Evolutionary conservation across 2,888 invertebrate species (phyloP).

Genomic region (Laothoe populi): DNA sequence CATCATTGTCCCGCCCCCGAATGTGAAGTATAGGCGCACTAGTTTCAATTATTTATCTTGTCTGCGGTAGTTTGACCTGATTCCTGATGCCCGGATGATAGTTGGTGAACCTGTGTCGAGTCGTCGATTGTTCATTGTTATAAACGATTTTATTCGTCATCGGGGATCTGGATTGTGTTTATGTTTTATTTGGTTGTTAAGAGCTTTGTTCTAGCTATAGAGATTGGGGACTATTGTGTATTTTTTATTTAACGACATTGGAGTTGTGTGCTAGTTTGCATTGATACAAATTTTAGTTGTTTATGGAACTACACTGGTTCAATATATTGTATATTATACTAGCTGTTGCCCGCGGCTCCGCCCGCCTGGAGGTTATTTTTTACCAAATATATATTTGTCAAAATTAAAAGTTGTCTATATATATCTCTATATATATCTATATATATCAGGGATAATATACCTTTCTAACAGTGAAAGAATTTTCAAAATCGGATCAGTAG

Average conservation of each 20-base stretch:
- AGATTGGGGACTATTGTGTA: not conserved
- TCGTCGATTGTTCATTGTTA: conserved; percentile 31
- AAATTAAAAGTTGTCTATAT: too few species aligned
- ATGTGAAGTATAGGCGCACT: conserved; percentile 1
- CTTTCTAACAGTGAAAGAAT: too few species aligned
- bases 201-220: not conserved
- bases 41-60: conserved; percentile 58
- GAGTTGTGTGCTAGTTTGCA: too few species aligned
- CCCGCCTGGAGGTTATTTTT: too few species aligned
- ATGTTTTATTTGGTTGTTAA: conserved; percentile 3
- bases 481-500: too few species aligned
- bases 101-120: conserved; percentile 35
- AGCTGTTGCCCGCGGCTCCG: too few species aligned
- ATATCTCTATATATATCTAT: too few species aligned
- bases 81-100: conserved; percentile 48
- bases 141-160: conserved; percentile 20
- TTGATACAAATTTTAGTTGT: too few species aligned
- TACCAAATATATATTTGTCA: too few species aligned
- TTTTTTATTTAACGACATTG: not conserved
- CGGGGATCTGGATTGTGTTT: not conserved
- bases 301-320: too few species aligned
- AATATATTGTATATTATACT: too few species aligned
- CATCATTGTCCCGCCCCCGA: not conserved
- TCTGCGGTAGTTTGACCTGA: conserved; percentile 55
- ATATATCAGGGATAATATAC: too few species aligned